Evolutionary conservation across 2,888 invertebrate species (phyloP).

Genomic region (Hartigia nigra): DNA sequence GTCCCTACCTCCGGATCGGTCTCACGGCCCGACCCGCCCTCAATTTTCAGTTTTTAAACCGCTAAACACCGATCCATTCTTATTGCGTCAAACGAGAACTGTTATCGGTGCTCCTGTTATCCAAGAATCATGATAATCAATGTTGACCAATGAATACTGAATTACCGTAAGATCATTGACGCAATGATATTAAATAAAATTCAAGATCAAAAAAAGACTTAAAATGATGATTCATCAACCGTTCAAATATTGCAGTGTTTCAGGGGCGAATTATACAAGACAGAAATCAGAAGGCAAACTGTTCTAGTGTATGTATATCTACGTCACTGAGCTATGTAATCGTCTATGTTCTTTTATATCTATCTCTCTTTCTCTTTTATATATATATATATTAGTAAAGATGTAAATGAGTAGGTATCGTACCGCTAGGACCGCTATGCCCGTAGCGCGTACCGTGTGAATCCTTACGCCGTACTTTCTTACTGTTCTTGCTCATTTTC

Average conservation of each 20-base stretch:
- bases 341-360: not conserved
- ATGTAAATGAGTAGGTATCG: slow-evolving; percentile 57
- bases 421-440: slow-evolving; percentile 59
- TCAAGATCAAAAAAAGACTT: not conserved
- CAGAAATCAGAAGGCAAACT: not conserved
- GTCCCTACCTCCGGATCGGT: slow-evolving; percentile 1
- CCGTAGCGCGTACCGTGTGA: slow-evolving; percentile 51
- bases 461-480: slow-evolving; percentile 42
- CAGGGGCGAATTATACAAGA: not conserved
- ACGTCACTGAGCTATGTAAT: not conserved
- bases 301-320: not conserved
- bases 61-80: not conserved
- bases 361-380: not conserved
- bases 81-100: not conserved
- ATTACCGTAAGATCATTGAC: not conserved
- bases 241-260: not conserved
- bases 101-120: not conserved
- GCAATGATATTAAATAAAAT: not conserved
- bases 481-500: slow-evolving; percentile 36
- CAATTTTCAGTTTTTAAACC: slow-evolving; percentile 12
- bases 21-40: slow-evolving; percentile 17
- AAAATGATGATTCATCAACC: not conserved
- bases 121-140: not conserved
- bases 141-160: not conserved
- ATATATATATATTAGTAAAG: slow-evolving; percentile 9